phyloP scores from a whole-genome alignment of 1,140 invertebrate genomes.

The Caerostris darwini region DNA sequence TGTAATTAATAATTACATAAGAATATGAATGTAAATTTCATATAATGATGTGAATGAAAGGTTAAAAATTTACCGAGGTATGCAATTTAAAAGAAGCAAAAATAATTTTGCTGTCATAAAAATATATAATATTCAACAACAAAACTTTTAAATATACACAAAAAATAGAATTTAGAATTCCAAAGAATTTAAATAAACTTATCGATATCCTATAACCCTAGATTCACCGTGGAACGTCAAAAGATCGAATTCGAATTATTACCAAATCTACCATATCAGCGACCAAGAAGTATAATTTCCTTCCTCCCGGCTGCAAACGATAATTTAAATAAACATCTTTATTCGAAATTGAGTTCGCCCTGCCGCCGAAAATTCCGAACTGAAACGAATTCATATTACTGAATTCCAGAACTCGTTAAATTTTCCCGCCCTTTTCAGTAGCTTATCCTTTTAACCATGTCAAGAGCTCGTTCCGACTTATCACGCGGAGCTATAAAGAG shows the following conservation, averaged over 20 bases:
- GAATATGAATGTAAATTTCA: too few relatives aligned
- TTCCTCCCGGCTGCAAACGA: background rate
- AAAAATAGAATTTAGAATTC: too few relatives aligned
- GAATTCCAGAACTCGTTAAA: constrained; percentile 28
- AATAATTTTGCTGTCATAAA: too few relatives aligned
- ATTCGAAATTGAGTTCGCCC: background rate
- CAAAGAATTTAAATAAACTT: too few relatives aligned
- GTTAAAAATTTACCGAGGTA: too few relatives aligned
- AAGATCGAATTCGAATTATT: background rate
- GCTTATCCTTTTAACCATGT: constrained; percentile 24
- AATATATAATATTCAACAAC: too few relatives aligned
- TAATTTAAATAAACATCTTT: constrained; percentile 53
- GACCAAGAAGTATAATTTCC: background rate
- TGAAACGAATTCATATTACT: constrained; percentile 12
- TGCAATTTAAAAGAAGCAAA: too few relatives aligned
- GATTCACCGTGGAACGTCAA: background rate
- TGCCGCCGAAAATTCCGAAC: background rate
- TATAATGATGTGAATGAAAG: too few relatives aligned
- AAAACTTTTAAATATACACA: too few relatives aligned
- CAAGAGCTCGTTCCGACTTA: constrained; percentile 33
- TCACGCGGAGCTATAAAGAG: constrained; percentile 38
- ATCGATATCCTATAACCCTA: background rate
- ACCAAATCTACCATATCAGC: background rate
- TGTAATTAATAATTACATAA: too few relatives aligned
- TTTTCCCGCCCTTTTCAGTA: constrained; percentile 35